Conservation (phyloP, 2,797 vertebrate species). For the Hemitrygon akajei region DNA sequence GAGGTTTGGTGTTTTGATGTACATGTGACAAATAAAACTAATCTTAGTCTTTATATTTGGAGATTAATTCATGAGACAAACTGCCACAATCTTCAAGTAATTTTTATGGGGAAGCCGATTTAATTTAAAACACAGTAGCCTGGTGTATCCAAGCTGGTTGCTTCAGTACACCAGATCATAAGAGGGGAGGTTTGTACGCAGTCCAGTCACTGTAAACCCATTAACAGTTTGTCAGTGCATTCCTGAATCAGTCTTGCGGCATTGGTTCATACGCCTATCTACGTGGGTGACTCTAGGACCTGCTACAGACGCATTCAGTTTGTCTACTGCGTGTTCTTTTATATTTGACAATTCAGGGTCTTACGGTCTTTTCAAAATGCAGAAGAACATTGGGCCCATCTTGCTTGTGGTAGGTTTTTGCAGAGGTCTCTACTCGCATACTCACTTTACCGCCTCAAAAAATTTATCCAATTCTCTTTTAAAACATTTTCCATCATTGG, state of each 20-base stretch:
- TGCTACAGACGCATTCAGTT: not conserved
- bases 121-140: constrained; percentile 1
- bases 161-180: not conserved
- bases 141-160: not conserved
- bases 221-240: not conserved
- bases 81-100: no score
- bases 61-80: not conserved
- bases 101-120: not conserved
- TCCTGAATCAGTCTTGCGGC: not conserved
- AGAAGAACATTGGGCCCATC: no score
- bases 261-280: not conserved
- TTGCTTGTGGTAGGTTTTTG: no score
- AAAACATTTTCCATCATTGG: no score
- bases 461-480: no score
- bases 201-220: not conserved
- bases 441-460: no score
- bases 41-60: no score
- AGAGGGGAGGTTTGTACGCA: not conserved
- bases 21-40: no score
- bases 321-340: not conserved
- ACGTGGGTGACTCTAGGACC: not conserved
- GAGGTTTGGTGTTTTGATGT: no score
- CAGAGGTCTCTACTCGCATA: no score
- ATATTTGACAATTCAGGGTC: no score
- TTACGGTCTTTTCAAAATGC: no score